These are phyloP conservation scores for Oceanodroma leucorhoa DNA, from an alignment of 2,797 vertebrate genomes.

Conservation along the genomic window DNA sequence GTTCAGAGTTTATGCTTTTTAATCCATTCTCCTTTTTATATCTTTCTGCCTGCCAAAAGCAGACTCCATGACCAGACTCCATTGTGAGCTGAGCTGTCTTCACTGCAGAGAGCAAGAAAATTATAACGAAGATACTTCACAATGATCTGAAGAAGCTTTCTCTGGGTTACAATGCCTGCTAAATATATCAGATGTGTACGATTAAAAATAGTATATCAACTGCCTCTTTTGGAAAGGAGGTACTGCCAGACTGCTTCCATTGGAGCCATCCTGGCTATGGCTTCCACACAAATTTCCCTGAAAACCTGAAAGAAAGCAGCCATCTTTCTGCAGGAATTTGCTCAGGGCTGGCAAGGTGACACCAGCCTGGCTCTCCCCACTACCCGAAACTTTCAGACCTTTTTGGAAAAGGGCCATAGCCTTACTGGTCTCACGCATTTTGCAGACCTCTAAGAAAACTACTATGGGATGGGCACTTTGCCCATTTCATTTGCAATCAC, in stretches of 20 bases:
- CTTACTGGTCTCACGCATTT: not conserved
- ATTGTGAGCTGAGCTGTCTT: not conserved
- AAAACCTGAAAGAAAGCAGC: not conserved
- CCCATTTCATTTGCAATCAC: not conserved
- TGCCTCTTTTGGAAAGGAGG: not conserved
- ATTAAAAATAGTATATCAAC: not conserved
- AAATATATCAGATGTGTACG: not conserved
- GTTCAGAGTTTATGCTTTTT: not conserved
- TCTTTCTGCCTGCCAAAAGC: not conserved
- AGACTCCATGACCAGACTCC: not conserved
- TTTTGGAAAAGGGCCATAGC: not conserved
- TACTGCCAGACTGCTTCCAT: not conserved
- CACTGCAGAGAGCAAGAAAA: not conserved
- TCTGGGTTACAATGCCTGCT: not conserved
- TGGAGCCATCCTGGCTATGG: not conserved
- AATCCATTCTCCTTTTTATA: not conserved
- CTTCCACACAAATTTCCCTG: not conserved
- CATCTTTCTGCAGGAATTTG: not conserved
- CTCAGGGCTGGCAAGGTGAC: not conserved
- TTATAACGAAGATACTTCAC: not conserved
- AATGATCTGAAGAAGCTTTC: not conserved
- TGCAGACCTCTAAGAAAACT: not conserved
- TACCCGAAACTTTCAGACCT: accelerated
- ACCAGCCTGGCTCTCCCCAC: not conserved
- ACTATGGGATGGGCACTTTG: not conserved